Base-by-base conservation (phyloP, 2,797 vertebrate genomes). In the Enoplosus armatus region DNA sequence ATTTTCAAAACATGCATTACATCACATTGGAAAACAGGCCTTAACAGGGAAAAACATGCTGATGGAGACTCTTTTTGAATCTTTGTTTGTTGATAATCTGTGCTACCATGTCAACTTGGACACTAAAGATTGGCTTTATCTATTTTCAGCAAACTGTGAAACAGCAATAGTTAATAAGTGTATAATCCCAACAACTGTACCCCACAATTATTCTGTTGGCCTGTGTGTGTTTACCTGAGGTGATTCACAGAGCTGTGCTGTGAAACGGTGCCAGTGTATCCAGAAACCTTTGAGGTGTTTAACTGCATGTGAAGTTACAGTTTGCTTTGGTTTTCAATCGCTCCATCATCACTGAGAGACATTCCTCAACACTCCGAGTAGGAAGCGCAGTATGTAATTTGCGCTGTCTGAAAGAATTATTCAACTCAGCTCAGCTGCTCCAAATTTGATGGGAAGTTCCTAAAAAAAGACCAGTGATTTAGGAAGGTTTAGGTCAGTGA, bases 311-410 rank as follows among this genome's bases (percentile, higher is more conserved):
- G 83, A 84, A 68, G 51, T 68, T 83, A 80, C 43, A 68, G 69
- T 79, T 84, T 72, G 87, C 90, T 86, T 84, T 85, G 85, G 80
- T 89, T 91, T 90, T 82, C 89, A 85, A 82, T 89, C 90, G 87
- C 90, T 90, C 88, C 85, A 87, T 90, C 88, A 89, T 88, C 85
- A 74, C 87, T 2, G 66, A 67, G 83, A 90, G 82, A 90, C 93
- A 91, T 93, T 91, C 92, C 89, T 89, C 83, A 84, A 84, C 77
- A 69, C 86, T 61, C 80, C 3, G 84, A 79, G 77, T 62, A 89
- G 88, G 91, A 92, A 90, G 85, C 76, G 29, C 77, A 75, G 64
- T 83, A n/a, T 92, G 86, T 94, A 92, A 93, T 94, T 92, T 94
- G 78, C 37, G 55, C 91, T 79, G 91, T 90, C 90, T 91, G 87